These are phyloP conservation scores for Cataglyphis hispanica DNA, from an alignment of 1,140 invertebrate genomes.

Conservation along the genomic window DNA sequence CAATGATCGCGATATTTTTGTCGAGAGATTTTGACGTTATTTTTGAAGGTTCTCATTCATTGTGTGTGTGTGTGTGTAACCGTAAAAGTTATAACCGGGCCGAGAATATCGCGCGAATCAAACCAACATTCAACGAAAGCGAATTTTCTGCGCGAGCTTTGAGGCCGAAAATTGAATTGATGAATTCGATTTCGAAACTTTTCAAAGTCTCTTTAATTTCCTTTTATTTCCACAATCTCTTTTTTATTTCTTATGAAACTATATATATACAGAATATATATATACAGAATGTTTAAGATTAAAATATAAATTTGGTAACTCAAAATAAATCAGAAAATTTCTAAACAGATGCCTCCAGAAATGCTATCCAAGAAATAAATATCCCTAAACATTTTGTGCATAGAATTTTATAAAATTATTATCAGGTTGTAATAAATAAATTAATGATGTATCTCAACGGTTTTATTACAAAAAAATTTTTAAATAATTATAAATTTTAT, in stretches of 20 bases:
- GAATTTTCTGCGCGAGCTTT: neutral
- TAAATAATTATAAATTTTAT: no score
- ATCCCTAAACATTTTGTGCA: no score
- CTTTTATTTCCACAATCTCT: neutral
- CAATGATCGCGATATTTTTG: conserved; percentile 37
- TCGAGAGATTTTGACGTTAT: neutral
- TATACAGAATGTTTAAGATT: no score
- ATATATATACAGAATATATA: no score
- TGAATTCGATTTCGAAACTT: conserved; percentile 16
- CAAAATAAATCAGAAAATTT: no score
- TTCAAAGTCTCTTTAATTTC: neutral
- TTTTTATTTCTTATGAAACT: neutral
- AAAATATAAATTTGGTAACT: no score
- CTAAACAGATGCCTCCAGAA: no score
- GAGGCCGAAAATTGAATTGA: neutral
- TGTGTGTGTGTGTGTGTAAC: neutral
- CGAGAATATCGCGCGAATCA: conserved; percentile 4
- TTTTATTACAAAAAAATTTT: no score
- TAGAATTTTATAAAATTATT: no score
- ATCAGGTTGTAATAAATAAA: no score
- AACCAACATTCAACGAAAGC: neutral
- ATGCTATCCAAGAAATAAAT: no score
- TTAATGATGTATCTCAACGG: no score
- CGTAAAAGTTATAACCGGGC: conserved; percentile 18
- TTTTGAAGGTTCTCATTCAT: neutral